Percentiles rank a stretch among this genome's conserved stretches.
Conservation (phyloP, 2,797 vertebrate species). For the Nothura maculosa region DNA sequence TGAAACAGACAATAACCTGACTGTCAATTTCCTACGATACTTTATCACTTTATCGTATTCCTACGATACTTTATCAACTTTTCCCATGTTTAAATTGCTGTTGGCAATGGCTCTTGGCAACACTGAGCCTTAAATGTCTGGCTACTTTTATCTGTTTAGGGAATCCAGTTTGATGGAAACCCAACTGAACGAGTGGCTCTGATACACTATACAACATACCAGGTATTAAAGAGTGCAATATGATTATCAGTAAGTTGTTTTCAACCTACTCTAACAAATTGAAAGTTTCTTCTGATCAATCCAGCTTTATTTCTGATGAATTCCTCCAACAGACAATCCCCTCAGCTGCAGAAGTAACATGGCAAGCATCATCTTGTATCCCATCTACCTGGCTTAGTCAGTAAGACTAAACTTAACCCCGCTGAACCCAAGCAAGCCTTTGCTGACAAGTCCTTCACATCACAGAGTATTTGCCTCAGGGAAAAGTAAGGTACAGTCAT, state of each 20-base stretch:
- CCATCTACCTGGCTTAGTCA: not conserved
- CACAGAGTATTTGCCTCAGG: not conserved
- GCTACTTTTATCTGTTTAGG: not conserved
- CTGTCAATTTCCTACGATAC: not conserved
- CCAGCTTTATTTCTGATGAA: not conserved
- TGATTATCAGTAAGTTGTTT: not conserved
- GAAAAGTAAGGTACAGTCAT: not conserved
- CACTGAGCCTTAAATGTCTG: not conserved
- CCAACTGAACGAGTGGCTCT: not conserved
- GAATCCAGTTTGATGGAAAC: not conserved
- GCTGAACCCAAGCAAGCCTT: not conserved
- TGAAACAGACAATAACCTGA: not conserved
- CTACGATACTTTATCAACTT: not conserved
- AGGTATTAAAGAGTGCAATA: not conserved
- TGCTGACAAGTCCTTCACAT: not conserved
- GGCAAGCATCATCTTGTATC: not conserved
- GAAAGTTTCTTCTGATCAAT: not conserved
- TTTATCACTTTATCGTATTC: not conserved
- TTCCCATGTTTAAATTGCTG: no score
- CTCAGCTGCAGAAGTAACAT: not conserved
- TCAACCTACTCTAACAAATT: not conserved
- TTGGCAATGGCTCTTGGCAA: not conserved
- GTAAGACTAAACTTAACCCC: not conserved
- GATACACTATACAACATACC: not conserved
- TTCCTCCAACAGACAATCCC: not conserved